phyloP scores from a whole-genome alignment of 1,140 invertebrate species.

The Drosophila orena region DNA sequence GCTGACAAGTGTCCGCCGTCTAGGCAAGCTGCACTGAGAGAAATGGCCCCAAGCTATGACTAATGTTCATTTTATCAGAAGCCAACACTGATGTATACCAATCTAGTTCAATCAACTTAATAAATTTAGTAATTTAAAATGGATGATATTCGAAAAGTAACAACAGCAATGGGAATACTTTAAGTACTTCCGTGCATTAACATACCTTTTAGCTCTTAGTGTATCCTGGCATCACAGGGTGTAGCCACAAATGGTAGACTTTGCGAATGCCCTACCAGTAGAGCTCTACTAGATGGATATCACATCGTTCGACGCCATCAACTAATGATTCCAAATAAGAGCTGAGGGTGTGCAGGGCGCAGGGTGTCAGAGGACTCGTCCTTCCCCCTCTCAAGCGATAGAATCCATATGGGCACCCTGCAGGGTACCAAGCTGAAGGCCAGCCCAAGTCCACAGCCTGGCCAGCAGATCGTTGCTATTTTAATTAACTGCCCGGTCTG shows the following conservation, averaged over 20 bases:
- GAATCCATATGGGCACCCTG: slow-evolving; percentile 3
- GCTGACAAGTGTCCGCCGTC: slow-evolving; percentile 29
- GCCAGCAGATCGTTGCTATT: slow-evolving; percentile 75
- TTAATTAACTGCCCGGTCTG: slow-evolving; percentile 81
- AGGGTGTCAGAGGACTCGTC: not conserved
- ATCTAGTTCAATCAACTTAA: too few relatives aligned
- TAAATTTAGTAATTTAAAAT: too few relatives aligned
- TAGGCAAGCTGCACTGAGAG: slow-evolving; percentile 11
- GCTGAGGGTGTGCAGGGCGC: not conserved
- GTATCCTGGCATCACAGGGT: not conserved
- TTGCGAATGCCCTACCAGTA: slow-evolving; percentile 1
- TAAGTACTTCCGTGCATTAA: too few relatives aligned
- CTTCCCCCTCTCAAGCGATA: not conserved
- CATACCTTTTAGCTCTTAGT: too few relatives aligned
- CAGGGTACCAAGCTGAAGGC: slow-evolving; percentile 29
- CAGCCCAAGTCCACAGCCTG: slow-evolving; percentile 20
- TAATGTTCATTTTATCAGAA: too few relatives aligned
- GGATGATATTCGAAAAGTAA: too few relatives aligned
- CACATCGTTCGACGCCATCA: slow-evolving; percentile 5
- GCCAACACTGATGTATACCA: too few relatives aligned
- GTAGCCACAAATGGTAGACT: slow-evolving; percentile 8
- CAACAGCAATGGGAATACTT: too few relatives aligned
- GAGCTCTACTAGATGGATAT: slow-evolving; percentile 10
- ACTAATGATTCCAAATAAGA: slow-evolving; percentile 18
- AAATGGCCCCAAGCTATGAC: not conserved